Conservation (phyloP, 1,140 invertebrate species). For the Pemphigus obesinymphae region DNA sequence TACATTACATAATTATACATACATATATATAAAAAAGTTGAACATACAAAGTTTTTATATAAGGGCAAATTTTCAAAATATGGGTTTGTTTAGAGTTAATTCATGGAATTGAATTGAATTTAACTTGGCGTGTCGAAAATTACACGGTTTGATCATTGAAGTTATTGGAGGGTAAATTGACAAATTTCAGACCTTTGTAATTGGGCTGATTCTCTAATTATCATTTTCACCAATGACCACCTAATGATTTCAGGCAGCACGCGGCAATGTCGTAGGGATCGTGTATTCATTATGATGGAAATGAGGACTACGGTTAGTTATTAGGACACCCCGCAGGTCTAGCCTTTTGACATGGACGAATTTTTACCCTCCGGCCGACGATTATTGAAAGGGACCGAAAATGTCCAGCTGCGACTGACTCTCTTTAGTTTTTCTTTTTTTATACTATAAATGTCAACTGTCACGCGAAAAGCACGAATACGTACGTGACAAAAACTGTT, state of each 20-base stretch:
- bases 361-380: conserved; percentile 10
- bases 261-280: neutral
- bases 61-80: too few species aligned
- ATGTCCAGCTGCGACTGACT: conserved; percentile 34
- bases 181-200: neutral
- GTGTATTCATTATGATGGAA: conserved; percentile 37
- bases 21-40: too few species aligned
- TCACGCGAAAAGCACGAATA: conserved; percentile 37
- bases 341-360: conserved; percentile 30
- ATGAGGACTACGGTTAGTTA: conserved; percentile 35
- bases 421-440: conserved; percentile 17
- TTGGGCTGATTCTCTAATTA: conserved; percentile 12
- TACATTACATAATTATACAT: too few species aligned
- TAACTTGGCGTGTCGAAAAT: neutral
- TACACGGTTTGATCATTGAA: neutral
- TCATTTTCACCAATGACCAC: neutral
- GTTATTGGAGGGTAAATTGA: neutral
- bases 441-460: conserved; percentile 35
- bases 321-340: conserved; percentile 1
- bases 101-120: too few species aligned
- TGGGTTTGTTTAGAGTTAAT: too few species aligned
- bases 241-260: conserved; percentile 19
- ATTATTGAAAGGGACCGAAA: conserved; percentile 10
- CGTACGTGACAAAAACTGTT: conserved; percentile 38
- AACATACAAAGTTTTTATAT: too few species aligned